Evolutionary conservation across 2,113 vertebrate genomes (phyloP).

Genomic region (Lonchura striata): DNA sequence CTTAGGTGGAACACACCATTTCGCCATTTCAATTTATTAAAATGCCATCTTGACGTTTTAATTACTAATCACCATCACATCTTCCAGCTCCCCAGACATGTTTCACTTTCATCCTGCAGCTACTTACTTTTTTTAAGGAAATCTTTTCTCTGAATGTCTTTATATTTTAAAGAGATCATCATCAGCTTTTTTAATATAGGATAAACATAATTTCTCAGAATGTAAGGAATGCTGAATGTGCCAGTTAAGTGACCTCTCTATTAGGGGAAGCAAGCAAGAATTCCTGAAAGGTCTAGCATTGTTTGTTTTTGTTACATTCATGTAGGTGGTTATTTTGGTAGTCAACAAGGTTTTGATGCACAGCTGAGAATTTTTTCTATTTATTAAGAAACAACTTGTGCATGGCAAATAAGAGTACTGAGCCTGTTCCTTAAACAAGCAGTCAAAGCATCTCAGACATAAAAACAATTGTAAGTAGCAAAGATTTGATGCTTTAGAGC

Average conservation of each 20-base stretch:
- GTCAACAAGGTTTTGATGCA: neutral
- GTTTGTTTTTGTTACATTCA: neutral
- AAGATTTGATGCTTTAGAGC: neutral
- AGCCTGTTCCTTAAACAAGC: neutral
- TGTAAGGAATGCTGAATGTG: neutral
- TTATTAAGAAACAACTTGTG: neutral
- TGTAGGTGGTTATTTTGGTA: constrained; percentile 6
- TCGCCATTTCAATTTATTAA: neutral
- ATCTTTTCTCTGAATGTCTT: neutral
- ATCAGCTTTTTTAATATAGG: neutral
- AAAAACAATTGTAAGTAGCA: neutral
- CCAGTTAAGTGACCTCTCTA: neutral
- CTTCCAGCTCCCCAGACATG: neutral
- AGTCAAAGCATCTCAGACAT: neutral
- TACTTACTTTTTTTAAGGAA: neutral
- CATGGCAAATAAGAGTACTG: neutral
- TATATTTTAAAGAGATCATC: neutral
- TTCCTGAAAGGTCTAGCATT: neutral
- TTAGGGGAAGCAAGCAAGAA: neutral
- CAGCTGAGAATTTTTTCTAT: constrained; percentile 39
- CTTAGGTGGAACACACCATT: neutral
- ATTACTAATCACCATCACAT: neutral
- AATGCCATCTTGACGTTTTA: neutral
- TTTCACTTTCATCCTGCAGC: neutral
- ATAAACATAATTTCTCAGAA: neutral